Percentiles rank a stretch among this genome's conserved stretches.
Conservation (phyloP, 2,113 vertebrate species). For the Dromaius novaehollandiae region DNA sequence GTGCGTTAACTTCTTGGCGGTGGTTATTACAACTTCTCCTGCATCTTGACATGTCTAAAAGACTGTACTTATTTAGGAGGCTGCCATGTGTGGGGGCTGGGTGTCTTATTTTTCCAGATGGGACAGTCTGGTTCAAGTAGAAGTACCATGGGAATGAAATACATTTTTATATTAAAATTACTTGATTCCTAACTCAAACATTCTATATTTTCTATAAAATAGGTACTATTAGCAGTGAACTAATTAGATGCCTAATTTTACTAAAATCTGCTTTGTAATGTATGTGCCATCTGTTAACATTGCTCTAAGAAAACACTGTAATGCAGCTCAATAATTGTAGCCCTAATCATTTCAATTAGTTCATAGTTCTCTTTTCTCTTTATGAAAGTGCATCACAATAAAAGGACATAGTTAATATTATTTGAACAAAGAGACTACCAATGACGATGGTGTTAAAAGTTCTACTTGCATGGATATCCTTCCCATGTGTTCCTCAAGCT, state of each 20-base stretch:
- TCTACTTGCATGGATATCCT: not conserved
- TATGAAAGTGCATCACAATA: not conserved
- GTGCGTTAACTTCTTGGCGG: not conserved
- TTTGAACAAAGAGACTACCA: not conserved
- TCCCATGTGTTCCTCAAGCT: not conserved
- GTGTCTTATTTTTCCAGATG: not conserved
- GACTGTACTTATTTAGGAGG: not conserved
- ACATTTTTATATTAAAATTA: not conserved
- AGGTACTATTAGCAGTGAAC: not conserved
- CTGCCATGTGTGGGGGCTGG: too few species aligned
- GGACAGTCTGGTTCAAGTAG: not conserved
- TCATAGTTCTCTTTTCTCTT: not conserved
- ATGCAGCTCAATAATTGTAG: conserved; percentile 22
- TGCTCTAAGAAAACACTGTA: conserved; percentile 15
- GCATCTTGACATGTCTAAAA: not conserved
- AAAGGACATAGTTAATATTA: not conserved
- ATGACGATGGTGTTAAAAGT: not conserved
- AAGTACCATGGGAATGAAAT: not conserved
- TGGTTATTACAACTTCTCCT: not conserved
- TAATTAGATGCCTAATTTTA: conserved; percentile 38
- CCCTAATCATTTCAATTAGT: not conserved
- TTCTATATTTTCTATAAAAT: not conserved
- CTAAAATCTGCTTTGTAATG: conserved; percentile 32
- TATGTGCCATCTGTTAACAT: conserved; percentile 39
- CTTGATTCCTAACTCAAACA: not conserved